phyloP scores from a whole-genome alignment of 2,113 vertebrate species.

The Pseudopipra pipra region DNA sequence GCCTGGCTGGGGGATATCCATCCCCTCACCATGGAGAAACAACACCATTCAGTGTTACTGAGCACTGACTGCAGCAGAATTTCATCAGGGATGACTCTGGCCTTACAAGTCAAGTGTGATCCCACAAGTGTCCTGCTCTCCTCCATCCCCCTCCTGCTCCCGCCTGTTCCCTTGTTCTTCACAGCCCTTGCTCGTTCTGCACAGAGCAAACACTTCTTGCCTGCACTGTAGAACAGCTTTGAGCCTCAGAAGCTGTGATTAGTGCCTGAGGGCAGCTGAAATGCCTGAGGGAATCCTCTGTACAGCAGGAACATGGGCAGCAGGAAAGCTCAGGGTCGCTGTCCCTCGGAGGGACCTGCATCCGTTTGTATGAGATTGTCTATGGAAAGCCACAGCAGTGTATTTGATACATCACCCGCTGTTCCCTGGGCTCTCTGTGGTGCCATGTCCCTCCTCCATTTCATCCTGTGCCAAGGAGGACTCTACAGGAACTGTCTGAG shows the following conservation, averaged over 20 bases:
- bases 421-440: background rate
- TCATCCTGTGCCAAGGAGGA: background rate
- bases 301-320: background rate
- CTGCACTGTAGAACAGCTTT: background rate
- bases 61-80: background rate
- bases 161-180: background rate
- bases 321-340: background rate
- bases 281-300: background rate
- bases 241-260: background rate
- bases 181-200: rapidly evolving
- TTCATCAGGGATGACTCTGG: background rate
- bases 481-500: background rate
- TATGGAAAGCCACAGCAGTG: rapidly evolving
- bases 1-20: background rate
- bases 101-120: background rate
- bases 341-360: background rate
- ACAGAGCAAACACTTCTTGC: rapidly evolving
- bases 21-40: background rate
- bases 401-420: background rate
- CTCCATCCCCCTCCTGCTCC: background rate
- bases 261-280: background rate
- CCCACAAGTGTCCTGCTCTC: background rate
- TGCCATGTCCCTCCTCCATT: background rate
- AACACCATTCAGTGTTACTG: background rate
- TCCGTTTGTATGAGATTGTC: background rate